A percentile compares a stretch with the other conserved stretches of the same genome.
These are phyloP conservation scores for Coregonus ussuriensis DNA, from an alignment of 2,797 vertebrate genomes.

Conservation along the genomic window DNA sequence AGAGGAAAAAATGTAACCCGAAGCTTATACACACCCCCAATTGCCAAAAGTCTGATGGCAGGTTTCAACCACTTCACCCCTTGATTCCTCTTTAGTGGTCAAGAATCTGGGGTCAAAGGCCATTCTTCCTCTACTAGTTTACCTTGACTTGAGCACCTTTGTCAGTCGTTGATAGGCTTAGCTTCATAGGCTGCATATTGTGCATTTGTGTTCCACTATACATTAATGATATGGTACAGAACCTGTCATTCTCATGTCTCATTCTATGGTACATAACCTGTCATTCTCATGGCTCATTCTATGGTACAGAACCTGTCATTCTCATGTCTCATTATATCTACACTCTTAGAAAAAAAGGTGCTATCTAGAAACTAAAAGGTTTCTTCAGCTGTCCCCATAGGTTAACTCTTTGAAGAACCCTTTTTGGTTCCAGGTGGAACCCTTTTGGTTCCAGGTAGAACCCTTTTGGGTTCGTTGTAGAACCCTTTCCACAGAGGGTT, in stretches of 20 bases:
- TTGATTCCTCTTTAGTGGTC: neutral
- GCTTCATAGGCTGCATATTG: neutral
- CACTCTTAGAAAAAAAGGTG: no score
- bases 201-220: neutral
- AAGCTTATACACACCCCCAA: constrained; percentile 25
- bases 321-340: no score
- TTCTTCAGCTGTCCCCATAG: no score
- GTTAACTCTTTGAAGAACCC: no score
- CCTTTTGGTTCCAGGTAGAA: no score
- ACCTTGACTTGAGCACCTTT: constrained; percentile 33
- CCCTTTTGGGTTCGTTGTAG: no score
- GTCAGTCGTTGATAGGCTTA: constrained; percentile 13
- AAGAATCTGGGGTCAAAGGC: constrained; percentile 42
- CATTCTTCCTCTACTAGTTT: constrained; percentile 23
- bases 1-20: constrained; percentile 44
- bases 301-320: neutral
- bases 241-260: no score
- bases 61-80: constrained; percentile 34
- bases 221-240: neutral
- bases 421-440: no score
- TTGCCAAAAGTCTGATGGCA: neutral
- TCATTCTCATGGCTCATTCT: no score
- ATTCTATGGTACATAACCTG: neutral
- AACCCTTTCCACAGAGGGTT: no score
- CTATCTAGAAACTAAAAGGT: no score